These are phyloP conservation scores for Calcarius lapponicus DNA, from an alignment of 2,797 vertebrate species.

Conservation along the genomic window DNA sequence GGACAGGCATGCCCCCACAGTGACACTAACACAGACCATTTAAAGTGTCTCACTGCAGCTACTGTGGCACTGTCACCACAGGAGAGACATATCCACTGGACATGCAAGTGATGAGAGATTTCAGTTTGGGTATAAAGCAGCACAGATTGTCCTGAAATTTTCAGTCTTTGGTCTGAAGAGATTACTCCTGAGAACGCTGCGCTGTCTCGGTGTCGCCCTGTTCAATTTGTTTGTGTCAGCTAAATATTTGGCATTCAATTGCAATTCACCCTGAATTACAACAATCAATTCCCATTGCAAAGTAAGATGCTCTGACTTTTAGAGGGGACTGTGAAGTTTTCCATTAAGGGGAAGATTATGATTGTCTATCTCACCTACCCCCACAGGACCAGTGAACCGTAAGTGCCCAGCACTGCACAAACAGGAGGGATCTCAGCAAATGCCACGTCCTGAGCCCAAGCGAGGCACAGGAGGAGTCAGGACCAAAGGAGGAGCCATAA, in stretches of 20 bases:
- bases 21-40: neutral
- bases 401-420: slow-evolving; percentile 7
- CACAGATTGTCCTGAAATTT: neutral
- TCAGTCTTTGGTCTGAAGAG: slow-evolving; percentile 7
- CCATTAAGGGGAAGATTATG: slow-evolving; percentile 84
- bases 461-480: neutral
- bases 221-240: slow-evolving; percentile 71
- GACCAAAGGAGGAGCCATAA: neutral
- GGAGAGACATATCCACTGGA: neutral
- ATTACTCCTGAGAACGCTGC: slow-evolving; percentile 22
- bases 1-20: accelerated
- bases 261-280: slow-evolving; percentile 85
- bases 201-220: neutral
- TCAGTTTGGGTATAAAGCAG: neutral
- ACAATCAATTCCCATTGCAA: slow-evolving; percentile 89
- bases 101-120: neutral
- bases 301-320: slow-evolving; percentile 78
- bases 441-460: neutral
- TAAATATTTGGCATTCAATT: slow-evolving; percentile 70
- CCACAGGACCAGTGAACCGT: slow-evolving; percentile 54
- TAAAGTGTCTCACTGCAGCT: neutral
- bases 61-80: neutral
- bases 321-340: slow-evolving; percentile 84
- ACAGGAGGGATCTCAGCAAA: slow-evolving; percentile 8
- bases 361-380: slow-evolving; percentile 71